A percentile compares a stretch with the other conserved stretches of the same genome.
Evolutionary conservation across 1,140 invertebrate genomes (phyloP).

Genomic region (Lycorma delicatula): DNA sequence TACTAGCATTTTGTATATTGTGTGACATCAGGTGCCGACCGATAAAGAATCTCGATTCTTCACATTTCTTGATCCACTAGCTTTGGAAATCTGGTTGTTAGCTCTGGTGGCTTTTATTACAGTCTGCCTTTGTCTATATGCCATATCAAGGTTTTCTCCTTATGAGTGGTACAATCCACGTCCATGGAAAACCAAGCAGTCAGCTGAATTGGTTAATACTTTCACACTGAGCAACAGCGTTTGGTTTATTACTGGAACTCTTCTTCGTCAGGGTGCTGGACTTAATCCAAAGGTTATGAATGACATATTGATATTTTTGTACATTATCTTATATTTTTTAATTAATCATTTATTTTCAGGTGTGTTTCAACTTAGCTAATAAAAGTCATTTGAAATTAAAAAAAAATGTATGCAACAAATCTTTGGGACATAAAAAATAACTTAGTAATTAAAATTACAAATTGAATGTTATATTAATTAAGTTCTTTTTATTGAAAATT

Average conservation of each 20-base stretch:
- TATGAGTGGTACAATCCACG: constrained; percentile 48
- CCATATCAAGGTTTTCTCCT: constrained; percentile 49
- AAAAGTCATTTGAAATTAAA: too few relatives aligned
- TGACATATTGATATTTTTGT: too few relatives aligned
- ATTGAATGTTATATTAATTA: too few relatives aligned
- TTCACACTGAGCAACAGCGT: constrained; percentile 51
- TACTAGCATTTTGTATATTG: too few relatives aligned
- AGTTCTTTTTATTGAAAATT: too few relatives aligned
- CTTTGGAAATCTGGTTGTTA: constrained; percentile 50
- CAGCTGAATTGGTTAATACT: constrained; percentile 41
- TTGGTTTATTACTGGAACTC: constrained; percentile 56
- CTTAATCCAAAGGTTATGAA: constrained; percentile 42
- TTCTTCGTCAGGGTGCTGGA: constrained; percentile 48
- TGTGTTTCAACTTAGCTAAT: too few relatives aligned
- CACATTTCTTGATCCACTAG: constrained; percentile 51
- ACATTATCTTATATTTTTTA: too few relatives aligned
- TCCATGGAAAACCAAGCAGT: constrained; percentile 34
- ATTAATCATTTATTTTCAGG: too few relatives aligned
- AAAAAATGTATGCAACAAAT: too few relatives aligned
- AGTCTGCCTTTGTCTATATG: constrained; percentile 49
- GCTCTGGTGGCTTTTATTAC: constrained; percentile 45
- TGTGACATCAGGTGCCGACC: constrained; percentile 45
- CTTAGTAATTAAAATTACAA: too few relatives aligned
- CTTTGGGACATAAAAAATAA: too few relatives aligned
- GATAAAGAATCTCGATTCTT: constrained; percentile 48